A percentile compares a stretch with the other conserved stretches of the same genome.
These are phyloP conservation scores for Psittacula cyanocephala DNA, from an alignment of 2,113 vertebrate genomes.

Conservation along the genomic window DNA sequence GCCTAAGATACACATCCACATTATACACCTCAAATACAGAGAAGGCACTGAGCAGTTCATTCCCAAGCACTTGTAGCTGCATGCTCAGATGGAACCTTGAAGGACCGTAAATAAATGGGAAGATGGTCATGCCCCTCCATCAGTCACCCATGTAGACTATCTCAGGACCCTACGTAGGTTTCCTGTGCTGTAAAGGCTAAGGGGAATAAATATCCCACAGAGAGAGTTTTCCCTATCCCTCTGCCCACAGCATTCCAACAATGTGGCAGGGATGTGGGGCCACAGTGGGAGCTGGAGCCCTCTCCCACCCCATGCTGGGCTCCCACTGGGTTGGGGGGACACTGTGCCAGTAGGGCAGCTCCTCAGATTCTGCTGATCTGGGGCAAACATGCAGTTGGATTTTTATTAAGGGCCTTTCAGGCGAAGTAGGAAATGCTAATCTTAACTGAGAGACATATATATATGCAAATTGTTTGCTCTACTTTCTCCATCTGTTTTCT, in stretches of 20 bases:
- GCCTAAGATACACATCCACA: accelerated
- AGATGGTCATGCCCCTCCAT: background rate
- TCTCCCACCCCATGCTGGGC: background rate
- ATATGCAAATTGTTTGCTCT: slow-evolving; percentile 69
- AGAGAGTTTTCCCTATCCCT: background rate
- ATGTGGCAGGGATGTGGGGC: accelerated
- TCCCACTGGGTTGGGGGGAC: background rate
- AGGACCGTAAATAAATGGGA: background rate
- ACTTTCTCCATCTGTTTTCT: slow-evolving; percentile 68
- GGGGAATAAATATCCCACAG: background rate
- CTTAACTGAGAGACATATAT: slow-evolving; percentile 60
- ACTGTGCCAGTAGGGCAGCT: background rate
- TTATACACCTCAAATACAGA: background rate
- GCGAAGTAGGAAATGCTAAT: slow-evolving; percentile 49
- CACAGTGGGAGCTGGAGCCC: background rate
- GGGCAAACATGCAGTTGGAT: background rate
- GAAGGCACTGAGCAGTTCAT: background rate
- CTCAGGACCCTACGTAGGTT: background rate
- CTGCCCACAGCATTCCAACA: background rate
- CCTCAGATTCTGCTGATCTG: background rate
- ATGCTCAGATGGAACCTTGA: background rate
- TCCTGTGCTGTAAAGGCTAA: background rate
- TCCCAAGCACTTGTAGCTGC: background rate
- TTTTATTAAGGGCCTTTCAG: slow-evolving; percentile 41
- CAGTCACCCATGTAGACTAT: background rate